phyloP scores from a whole-genome alignment of 2,797 vertebrate genomes.

The Adelosebastes latens region DNA sequence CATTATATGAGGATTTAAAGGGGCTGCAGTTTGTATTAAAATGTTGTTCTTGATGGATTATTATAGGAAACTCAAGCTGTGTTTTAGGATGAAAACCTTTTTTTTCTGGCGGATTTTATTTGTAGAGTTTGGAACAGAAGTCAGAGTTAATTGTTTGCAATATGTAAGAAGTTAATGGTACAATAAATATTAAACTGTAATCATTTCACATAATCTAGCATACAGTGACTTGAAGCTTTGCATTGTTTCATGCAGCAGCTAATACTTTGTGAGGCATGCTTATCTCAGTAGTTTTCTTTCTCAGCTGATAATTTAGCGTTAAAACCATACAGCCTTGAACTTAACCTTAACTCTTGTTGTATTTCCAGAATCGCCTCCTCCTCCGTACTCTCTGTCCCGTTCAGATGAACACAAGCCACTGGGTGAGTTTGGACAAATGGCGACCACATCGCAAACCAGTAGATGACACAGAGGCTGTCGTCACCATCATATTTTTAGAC shows the following conservation, averaged over 20 bases:
- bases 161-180: neutral
- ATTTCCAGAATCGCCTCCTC: conserved; percentile 94
- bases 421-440: conserved; percentile 83
- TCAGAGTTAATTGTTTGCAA: neutral
- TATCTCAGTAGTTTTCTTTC: neutral
- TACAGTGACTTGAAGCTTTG: neutral
- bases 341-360: conserved; percentile 41
- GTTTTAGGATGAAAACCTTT: neutral
- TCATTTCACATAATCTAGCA: neutral
- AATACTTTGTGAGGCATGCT: neutral
- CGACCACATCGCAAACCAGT: conserved; percentile 23
- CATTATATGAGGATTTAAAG: neutral
- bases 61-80: neutral
- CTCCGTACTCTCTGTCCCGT: conserved; percentile 92
- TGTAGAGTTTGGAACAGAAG: neutral
- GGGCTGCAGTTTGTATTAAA: neutral
- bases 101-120: neutral
- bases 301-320: neutral
- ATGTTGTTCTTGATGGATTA: neutral
- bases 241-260: neutral
- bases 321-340: neutral
- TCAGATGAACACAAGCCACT: conserved; percentile 90
- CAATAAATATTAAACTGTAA: neutral
- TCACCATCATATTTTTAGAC: conserved; percentile 48
- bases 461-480: conserved; percentile 41